Evolutionary conservation across 2,113 vertebrate genomes (phyloP).

Genomic region (Hippocampus comes): DNA sequence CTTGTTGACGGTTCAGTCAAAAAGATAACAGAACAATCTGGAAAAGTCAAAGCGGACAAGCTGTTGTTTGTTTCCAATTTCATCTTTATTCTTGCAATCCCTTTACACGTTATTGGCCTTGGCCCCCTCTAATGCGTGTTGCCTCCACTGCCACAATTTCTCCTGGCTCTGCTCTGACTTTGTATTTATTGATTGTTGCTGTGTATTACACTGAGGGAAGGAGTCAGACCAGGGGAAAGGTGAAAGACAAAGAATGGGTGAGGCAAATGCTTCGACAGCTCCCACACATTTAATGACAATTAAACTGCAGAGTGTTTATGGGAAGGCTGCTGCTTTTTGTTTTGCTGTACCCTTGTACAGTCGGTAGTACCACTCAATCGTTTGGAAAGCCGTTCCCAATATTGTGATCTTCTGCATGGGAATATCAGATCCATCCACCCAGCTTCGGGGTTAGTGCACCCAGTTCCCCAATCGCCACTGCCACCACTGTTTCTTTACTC

Average conservation of each 20-base stretch:
- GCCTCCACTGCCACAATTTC: conserved; percentile 74
- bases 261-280: conserved; percentile 63
- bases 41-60: conserved; percentile 28
- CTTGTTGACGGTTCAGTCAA: conserved; percentile 38
- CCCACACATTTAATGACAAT: conserved; percentile 50
- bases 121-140: conserved; percentile 70
- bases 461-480: too few species aligned
- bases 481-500: too few species aligned
- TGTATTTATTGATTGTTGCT: conserved; percentile 73
- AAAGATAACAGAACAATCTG: conserved; percentile 35
- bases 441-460: too few species aligned
- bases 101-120: conserved; percentile 66
- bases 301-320: conserved; percentile 44
- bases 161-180: conserved; percentile 68
- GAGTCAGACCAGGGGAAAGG: conserved; percentile 53
- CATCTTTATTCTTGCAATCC: conserved; percentile 48
- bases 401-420: too few species aligned
- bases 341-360: conserved; percentile 8
- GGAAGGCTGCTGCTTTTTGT: conserved; percentile 14
- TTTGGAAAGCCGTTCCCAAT: too few species aligned
- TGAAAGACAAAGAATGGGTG: conserved; percentile 48
- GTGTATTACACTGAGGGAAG: conserved; percentile 68
- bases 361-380: too few species aligned
- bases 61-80: conserved; percentile 60
- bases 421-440: too few species aligned